Conservation (phyloP, 2,797 vertebrate species). For the Morus bassanus region DNA sequence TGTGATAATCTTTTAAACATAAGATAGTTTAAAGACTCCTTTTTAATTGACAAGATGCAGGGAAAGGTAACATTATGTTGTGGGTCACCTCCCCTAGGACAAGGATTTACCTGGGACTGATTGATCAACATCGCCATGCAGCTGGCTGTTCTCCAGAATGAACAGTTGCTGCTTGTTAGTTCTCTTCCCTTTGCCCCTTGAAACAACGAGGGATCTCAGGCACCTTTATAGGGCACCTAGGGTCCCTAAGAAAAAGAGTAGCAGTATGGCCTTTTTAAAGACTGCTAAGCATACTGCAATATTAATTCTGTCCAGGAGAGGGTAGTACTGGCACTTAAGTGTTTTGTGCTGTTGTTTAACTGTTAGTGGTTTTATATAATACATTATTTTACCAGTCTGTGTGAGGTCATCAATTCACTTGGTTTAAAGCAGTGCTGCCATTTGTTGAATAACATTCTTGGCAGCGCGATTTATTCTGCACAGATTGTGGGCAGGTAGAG, state of each 20-base stretch:
- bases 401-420: background rate
- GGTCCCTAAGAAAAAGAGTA: background rate
- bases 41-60: background rate
- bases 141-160: background rate
- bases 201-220: background rate
- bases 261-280: background rate
- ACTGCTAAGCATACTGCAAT: accelerated
- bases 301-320: background rate
- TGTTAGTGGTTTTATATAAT: no score
- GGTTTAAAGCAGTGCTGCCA: background rate
- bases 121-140: background rate
- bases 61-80: background rate
- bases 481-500: background rate
- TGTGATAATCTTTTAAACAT: background rate
- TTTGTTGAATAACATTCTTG: background rate
- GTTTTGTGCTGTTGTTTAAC: background rate
- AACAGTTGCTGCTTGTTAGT: background rate
- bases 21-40: background rate
- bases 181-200: background rate
- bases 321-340: background rate
- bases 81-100: background rate
- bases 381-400: background rate
- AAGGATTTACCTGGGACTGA: background rate
- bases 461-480: background rate
- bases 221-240: no score